A percentile compares a stretch with the other conserved stretches of the same genome.
Conservation (phyloP, 2,888 invertebrate genomes). For the Pterostichus niger region DNA sequence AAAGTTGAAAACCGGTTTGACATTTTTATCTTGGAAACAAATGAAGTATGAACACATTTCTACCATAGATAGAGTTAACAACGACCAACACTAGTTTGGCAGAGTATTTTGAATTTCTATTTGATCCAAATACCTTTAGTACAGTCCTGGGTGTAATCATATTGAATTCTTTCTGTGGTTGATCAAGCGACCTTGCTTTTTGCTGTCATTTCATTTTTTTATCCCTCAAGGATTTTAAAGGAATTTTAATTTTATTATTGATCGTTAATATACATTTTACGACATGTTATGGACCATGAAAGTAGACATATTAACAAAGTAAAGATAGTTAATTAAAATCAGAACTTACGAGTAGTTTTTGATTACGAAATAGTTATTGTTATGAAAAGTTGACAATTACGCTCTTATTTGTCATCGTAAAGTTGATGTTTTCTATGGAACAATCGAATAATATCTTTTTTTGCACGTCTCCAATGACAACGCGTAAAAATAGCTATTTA, state of each 20-base stretch:
- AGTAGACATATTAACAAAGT: too few species aligned
- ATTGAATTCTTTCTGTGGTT: conserved; percentile 20
- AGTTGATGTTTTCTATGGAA: too few species aligned
- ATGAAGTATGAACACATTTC: conserved; percentile 42
- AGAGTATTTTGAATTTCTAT: background rate
- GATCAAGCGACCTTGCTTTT: conserved; percentile 4
- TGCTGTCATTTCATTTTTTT: conserved; percentile 23
- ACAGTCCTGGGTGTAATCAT: background rate
- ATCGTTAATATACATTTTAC: conserved; percentile 2
- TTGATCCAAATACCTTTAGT: conserved; percentile 1
- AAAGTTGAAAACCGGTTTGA: conserved; percentile 41
- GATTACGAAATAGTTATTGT: too few species aligned
- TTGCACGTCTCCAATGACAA: too few species aligned
- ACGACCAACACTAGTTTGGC: background rate
- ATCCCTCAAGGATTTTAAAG: conserved; percentile 12
- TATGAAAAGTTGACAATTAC: too few species aligned
- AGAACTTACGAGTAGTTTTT: too few species aligned
- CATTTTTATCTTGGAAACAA: conserved; percentile 27
- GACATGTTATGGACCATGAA: background rate
- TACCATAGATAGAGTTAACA: conserved; percentile 36
- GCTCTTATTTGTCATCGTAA: too few species aligned
- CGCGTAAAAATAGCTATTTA: too few species aligned
- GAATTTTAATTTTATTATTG: conserved; percentile 39
- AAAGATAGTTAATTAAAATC: too few species aligned
- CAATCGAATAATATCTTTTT: too few species aligned